Evolutionary conservation across 2,113 vertebrate species (phyloP).

Genomic region (Cyphomyrus plagiostoma): DNA sequence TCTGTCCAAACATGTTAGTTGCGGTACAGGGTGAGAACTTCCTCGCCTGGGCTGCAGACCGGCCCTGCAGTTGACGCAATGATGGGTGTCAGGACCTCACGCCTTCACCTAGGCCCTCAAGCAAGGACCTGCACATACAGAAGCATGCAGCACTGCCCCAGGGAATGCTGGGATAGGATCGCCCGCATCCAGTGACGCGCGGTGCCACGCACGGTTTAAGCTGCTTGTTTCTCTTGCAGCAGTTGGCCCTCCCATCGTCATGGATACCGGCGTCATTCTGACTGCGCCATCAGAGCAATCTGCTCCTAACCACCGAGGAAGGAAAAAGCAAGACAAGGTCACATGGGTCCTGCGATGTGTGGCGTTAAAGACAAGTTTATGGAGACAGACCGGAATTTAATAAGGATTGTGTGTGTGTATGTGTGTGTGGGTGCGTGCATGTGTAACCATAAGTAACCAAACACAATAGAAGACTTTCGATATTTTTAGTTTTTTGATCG

Average conservation of each 20-base stretch:
- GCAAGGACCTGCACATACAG: background rate
- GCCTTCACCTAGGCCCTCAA: background rate
- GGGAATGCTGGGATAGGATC: background rate
- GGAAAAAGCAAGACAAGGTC: background rate
- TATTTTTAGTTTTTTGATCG: background rate
- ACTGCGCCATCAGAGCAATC: background rate
- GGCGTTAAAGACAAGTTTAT: background rate
- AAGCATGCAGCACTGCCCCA: background rate
- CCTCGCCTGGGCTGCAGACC: background rate
- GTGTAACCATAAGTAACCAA: background rate
- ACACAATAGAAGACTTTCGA: background rate
- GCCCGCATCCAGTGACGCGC: background rate
- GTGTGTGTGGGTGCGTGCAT: background rate
- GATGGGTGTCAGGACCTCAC: background rate
- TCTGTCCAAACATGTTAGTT: background rate
- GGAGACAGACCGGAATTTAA: background rate
- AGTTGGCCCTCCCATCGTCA: conserved; percentile 37
- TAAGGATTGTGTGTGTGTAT: background rate
- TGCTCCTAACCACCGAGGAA: background rate
- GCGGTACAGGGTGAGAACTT: background rate
- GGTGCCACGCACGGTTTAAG: background rate
- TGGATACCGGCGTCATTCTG: conserved; percentile 29
- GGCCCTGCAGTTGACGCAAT: background rate
- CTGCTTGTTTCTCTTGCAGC: conserved; percentile 7
- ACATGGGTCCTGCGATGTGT: background rate